These are phyloP conservation scores for Campylomormyrus numenius DNA, from an alignment of 2,113 vertebrate genomes.

Conservation along the genomic window DNA sequence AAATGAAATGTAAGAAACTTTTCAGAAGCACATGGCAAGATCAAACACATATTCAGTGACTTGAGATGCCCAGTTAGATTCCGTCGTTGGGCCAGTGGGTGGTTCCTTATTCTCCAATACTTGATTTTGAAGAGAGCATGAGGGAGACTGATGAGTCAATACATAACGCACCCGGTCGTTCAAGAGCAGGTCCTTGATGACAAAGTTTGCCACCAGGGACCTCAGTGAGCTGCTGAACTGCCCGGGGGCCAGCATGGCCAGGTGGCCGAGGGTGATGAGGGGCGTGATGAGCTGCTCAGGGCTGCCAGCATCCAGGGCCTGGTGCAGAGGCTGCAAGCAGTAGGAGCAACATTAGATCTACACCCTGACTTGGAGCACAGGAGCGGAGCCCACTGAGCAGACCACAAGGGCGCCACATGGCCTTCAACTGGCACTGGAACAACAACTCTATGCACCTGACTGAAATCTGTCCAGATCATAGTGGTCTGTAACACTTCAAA, in stretches of 20 bases:
- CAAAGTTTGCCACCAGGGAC: slow-evolving; percentile 92
- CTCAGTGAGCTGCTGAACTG: slow-evolving; percentile 92
- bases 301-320: slow-evolving; percentile 87
- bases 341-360: slow-evolving; percentile 23
- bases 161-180: slow-evolving; percentile 75
- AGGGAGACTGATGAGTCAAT: neutral
- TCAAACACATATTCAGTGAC: neutral
- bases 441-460: neutral
- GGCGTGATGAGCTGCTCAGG: slow-evolving; percentile 93
- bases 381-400: neutral
- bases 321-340: slow-evolving; percentile 79
- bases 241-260: slow-evolving; percentile 90
- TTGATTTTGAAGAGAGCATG: neutral
- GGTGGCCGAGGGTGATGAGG: slow-evolving; percentile 85
- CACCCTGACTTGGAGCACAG: neutral
- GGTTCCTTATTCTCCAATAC: neutral
- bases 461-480: neutral
- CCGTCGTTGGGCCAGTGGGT: neutral
- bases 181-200: slow-evolving; percentile 97
- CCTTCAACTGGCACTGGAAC: neutral
- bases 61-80: neutral
- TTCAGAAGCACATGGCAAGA: neutral
- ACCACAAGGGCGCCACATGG: neutral
- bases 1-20: neutral
- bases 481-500: neutral